Conservation (phyloP, 2,888 invertebrate species). For the Caradrina clavipalpis region DNA sequence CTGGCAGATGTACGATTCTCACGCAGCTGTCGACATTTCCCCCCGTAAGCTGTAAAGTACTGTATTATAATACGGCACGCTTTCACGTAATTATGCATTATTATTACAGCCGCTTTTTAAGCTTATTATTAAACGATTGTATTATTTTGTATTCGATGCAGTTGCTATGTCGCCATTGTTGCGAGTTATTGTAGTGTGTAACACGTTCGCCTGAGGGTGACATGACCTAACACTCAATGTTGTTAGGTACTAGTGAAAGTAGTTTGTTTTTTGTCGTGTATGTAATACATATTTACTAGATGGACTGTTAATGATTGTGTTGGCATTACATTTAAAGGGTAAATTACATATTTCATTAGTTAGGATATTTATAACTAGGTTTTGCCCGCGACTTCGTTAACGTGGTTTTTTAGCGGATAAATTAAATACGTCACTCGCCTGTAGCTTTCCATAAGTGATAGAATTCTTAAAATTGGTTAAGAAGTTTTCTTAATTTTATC, state of each 20-base stretch:
- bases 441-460: too few species aligned
- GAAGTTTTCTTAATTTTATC: too few species aligned
- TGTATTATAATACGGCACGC: constrained; percentile 87
- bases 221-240: constrained; percentile 27
- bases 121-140: constrained; percentile 80
- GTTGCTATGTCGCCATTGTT: constrained; percentile 75
- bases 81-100: constrained; percentile 89
- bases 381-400: too few species aligned
- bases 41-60: constrained; percentile 77
- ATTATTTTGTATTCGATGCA: constrained; percentile 80
- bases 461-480: too few species aligned
- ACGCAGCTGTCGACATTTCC: constrained; percentile 85
- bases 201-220: constrained; percentile 44
- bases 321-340: not conserved
- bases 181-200: constrained; percentile 34
- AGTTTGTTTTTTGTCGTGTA: constrained; percentile 26
- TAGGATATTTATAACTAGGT: too few species aligned
- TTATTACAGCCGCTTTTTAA: constrained; percentile 83
- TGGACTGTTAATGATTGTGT: constrained; percentile 1
- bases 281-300: constrained; percentile 6
- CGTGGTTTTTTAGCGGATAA: too few species aligned
- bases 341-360: not conserved
- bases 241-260: constrained; percentile 30
- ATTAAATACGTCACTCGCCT: too few species aligned
- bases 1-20: constrained; percentile 85